A percentile compares a stretch with the other conserved stretches of the same genome.
Conservation (phyloP, 2,113 vertebrate species). For the Orcinus orca region DNA sequence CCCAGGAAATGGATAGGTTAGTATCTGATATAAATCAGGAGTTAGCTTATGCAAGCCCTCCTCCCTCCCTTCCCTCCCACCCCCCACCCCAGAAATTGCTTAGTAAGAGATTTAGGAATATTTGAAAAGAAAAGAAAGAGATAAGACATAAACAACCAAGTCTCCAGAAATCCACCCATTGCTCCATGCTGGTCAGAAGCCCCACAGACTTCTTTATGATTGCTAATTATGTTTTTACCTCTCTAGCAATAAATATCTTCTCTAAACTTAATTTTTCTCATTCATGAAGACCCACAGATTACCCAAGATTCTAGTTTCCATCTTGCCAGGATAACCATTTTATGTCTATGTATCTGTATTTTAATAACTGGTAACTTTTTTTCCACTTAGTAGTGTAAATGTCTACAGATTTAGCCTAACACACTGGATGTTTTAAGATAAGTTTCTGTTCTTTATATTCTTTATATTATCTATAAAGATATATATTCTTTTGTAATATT, state of each 20-base stretch:
- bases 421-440: neutral
- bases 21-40: slow-evolving; percentile 46
- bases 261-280: slow-evolving; percentile 81
- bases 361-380: slow-evolving; percentile 48
- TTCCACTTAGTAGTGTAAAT: neutral
- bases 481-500: neutral
- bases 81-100: slow-evolving; percentile 10
- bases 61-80: neutral
- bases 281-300: slow-evolving; percentile 73
- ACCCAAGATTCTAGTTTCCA: slow-evolving; percentile 72
- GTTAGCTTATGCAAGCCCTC: neutral
- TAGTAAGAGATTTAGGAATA: slow-evolving; percentile 28
- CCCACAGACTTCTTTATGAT: slow-evolving; percentile 77
- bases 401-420: neutral
- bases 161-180: slow-evolving; percentile 69
- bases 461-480: neutral
- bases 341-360: neutral
- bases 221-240: slow-evolving; percentile 82
- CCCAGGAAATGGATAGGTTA: slow-evolving; percentile 38
- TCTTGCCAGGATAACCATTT: slow-evolving; percentile 70
- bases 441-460: neutral
- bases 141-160: slow-evolving; percentile 43
- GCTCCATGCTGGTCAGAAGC: slow-evolving; percentile 63
- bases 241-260: slow-evolving; percentile 80
- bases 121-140: slow-evolving; percentile 63